Evolutionary conservation across 2,888 invertebrate species (phyloP).

Genomic region (Parnassius apollo): DNA sequence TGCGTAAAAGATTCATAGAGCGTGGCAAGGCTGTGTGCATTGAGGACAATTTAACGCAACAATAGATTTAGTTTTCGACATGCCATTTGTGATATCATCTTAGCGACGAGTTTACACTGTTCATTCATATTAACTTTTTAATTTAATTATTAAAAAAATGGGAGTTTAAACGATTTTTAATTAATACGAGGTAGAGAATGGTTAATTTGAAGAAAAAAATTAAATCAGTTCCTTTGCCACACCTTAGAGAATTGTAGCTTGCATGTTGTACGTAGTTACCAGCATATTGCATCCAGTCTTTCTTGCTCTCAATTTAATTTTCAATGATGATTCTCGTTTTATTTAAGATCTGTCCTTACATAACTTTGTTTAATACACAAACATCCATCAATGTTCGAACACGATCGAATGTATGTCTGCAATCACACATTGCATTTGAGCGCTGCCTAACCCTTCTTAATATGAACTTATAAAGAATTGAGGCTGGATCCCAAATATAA

Average conservation of each 20-base stretch:
- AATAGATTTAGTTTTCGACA: constrained; percentile 74
- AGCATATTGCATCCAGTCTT: constrained; percentile 55
- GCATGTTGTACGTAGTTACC: constrained; percentile 66
- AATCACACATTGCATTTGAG: constrained; percentile 49
- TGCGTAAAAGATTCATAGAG: constrained; percentile 78
- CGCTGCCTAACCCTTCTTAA: constrained; percentile 52
- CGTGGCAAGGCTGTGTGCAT: constrained; percentile 88
- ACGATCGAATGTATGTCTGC: constrained; percentile 58
- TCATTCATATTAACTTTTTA: constrained; percentile 65
- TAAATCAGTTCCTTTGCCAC: constrained; percentile 80
- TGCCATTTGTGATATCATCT: constrained; percentile 72
- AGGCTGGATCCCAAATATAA: constrained; percentile 43
- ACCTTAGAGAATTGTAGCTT: constrained; percentile 77
- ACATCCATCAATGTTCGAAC: constrained; percentile 65
- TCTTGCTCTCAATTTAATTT: constrained; percentile 42
- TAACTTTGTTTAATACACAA: constrained; percentile 52
- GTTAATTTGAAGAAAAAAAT: constrained; percentile 60
- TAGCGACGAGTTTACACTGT: constrained; percentile 68
- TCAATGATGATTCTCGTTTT: constrained; percentile 49
- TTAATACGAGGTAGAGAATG: constrained; percentile 62
- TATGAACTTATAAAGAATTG: constrained; percentile 64
- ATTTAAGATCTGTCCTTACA: constrained; percentile 48
- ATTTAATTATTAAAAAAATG: constrained; percentile 61
- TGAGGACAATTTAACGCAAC: constrained; percentile 81
- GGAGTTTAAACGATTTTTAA: constrained; percentile 53